These are phyloP conservation scores for Spicauda simplicius DNA, from an alignment of 2,888 invertebrate species.

Conservation along the genomic window DNA sequence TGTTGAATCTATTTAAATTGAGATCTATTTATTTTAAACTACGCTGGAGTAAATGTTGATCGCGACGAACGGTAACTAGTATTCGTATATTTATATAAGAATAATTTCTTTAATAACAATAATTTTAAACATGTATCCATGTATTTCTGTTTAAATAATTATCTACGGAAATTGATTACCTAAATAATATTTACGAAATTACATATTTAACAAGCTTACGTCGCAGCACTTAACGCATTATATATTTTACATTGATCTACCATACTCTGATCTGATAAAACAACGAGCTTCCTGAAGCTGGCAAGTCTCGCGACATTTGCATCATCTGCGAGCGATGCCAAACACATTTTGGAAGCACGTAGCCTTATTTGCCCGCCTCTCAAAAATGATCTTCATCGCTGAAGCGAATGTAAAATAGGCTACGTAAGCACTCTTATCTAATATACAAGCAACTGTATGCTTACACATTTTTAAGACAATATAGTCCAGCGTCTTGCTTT, in stretches of 20 bases:
- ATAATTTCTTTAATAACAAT: no score
- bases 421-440: background rate
- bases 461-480: no score
- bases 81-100: no score
- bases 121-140: no score
- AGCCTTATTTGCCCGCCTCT: constrained; percentile 19
- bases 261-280: constrained; percentile 14
- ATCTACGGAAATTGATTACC: background rate
- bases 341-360: constrained; percentile 22
- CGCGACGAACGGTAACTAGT: no score
- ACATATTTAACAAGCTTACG: background rate
- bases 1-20: no score
- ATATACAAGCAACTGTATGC: background rate
- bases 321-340: constrained; percentile 24
- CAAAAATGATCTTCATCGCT: constrained; percentile 13
- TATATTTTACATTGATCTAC: constrained; percentile 1
- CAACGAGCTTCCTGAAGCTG: constrained; percentile 15
- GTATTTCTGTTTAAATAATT: no score
- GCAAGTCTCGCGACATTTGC: constrained; percentile 13
- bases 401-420: constrained; percentile 9
- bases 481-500: no score
- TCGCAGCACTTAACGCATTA: background rate
- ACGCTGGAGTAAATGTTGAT: no score
- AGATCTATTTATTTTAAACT: no score
- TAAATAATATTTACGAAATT: background rate